These are phyloP conservation scores for Acrocyrtus sp. DNA, from an alignment of 2,888 invertebrate species.

Conservation along the genomic window DNA sequence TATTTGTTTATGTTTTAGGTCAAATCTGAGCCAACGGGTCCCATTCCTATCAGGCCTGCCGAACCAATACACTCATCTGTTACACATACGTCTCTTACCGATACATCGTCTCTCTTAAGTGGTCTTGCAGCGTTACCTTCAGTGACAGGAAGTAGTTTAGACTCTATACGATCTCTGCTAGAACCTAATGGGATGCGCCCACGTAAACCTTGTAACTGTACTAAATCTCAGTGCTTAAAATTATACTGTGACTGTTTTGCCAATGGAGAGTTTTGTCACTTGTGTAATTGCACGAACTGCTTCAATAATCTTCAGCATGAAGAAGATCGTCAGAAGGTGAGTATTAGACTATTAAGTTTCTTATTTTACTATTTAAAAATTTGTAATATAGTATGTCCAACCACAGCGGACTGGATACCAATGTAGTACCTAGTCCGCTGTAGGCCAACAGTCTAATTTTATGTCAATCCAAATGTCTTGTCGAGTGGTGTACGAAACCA, in stretches of 20 bases:
- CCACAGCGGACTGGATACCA: too few species aligned
- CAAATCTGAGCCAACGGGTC: conserved; percentile 51
- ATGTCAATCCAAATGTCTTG: too few species aligned
- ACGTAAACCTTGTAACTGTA: conserved; percentile 98
- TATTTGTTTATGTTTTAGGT: too few species aligned
- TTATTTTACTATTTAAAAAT: too few species aligned
- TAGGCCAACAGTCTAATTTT: too few species aligned
- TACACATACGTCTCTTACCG: conserved; percentile 19
- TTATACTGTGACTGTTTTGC: conserved; percentile 99
- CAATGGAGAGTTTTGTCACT: conserved; percentile 98
- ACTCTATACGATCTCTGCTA: conserved; percentile 62
- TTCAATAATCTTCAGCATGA: conserved; percentile 96
- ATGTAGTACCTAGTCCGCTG: too few species aligned
- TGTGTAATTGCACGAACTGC: conserved; percentile 98
- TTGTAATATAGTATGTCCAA: too few species aligned
- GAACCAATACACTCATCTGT: conserved; percentile 23
- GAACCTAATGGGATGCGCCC: conserved; percentile 74
- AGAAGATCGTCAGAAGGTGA: conserved; percentile 82
- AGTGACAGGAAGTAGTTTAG: conserved; percentile 35
- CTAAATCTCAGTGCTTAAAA: conserved; percentile 97
- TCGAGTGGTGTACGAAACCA: too few species aligned
- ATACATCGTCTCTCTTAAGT: conserved; percentile 42
- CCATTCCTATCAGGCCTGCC: conserved; percentile 56
- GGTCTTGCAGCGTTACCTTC: conserved; percentile 40
- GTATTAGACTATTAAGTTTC: too few species aligned